phyloP scores from a whole-genome alignment of 2,888 invertebrate genomes.

The Cheilosia impressa region DNA sequence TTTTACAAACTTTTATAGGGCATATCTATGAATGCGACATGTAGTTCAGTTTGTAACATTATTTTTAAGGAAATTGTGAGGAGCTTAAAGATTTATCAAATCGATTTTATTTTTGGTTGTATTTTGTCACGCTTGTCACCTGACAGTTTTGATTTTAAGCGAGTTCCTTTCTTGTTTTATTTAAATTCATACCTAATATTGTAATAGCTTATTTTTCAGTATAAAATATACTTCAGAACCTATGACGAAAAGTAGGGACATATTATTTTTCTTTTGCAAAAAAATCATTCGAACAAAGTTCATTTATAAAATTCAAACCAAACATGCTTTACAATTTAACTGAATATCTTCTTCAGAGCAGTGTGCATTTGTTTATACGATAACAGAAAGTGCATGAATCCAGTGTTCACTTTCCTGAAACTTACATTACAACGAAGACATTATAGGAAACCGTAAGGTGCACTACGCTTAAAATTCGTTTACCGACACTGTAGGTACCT shows the following conservation, averaged over 20 bases:
- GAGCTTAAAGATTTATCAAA: too few species aligned
- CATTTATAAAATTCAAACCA: background rate
- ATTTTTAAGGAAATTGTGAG: too few species aligned
- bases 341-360: background rate
- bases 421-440: constrained; percentile 21
- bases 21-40: too few species aligned
- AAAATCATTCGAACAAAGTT: background rate
- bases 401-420: constrained; percentile 3
- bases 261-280: too few species aligned
- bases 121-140: too few species aligned
- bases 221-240: background rate
- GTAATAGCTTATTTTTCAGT: too few species aligned
- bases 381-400: background rate
- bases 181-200: background rate
- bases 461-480: constrained; percentile 82
- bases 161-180: background rate
- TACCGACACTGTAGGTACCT: constrained; percentile 76
- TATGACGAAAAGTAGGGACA: background rate
- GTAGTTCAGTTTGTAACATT: too few species aligned
- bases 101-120: too few species aligned
- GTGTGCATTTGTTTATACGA: constrained; percentile 6
- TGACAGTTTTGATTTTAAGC: too few species aligned
- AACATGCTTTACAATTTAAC: background rate
- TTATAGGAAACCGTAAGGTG: constrained; percentile 54
- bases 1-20: too few species aligned